Evolutionary conservation across 2,797 vertebrate species (phyloP), one percentile per base, ranked within the genome.

Genomic region (Xenopus petersii): DNA sequence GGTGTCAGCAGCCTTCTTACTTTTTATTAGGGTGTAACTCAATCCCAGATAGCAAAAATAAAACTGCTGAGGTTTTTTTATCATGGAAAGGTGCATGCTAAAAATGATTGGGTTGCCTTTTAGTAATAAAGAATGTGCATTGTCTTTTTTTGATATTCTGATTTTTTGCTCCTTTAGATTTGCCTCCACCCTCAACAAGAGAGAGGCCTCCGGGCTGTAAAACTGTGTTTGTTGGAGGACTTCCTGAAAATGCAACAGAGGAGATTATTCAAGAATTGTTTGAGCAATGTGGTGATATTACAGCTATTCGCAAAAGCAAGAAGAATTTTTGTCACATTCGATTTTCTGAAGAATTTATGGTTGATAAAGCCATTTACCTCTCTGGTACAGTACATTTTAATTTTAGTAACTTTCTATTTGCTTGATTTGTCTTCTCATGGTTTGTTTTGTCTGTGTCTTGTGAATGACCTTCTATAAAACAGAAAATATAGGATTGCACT

Each of bases 281-380:
- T 79, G 93, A 95, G 77, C 93, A 94, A 80, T 95, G 94, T 11
- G 94, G 94, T 60, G 93, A 94, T 81, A 94, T 95, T 76, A 89
- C 93, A 48, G 94, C 94, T 8, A 93, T 95, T 83, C 91, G 94
- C 79, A 95, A 95, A 83, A 95, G 94, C 93, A 95, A 95, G 89
- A 95, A 95, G 89, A 95, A 95, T 87, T 95, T 95, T 84, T 95
- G 94, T 86, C 94, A 95, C 87, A 94, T 95, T 82, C 94, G 94
- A 82, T 95, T 92, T 84, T 84, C 89, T 36, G 93, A 95, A 81
- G 94, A 95, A 84, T 95, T 94, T 90, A 95, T 95, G 94, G 93
- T 95, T 85, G 94, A 95, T 88, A 95, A 94, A 86, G 93, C 94
- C 83, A 92, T 95, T 87, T 95, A 94, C 86, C 92, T 95, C 81